A percentile compares a stretch with the other conserved stretches of the same genome.
Evolutionary conservation across 2,888 invertebrate genomes (phyloP).

Genomic region (Ctenicera cuprea): DNA sequence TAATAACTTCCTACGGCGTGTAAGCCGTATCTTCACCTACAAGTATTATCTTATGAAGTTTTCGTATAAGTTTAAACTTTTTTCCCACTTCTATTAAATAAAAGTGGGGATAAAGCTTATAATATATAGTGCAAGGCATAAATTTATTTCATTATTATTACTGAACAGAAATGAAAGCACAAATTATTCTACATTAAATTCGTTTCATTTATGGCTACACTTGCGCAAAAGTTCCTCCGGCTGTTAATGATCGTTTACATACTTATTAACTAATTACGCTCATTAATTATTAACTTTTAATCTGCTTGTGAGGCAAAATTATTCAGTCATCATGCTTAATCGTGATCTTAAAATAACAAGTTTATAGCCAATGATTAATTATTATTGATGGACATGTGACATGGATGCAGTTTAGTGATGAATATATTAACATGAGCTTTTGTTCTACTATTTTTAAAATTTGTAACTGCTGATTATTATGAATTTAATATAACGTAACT

Average conservation of each 20-base stretch:
- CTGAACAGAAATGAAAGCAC: too few species aligned
- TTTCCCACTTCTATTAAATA: too few species aligned
- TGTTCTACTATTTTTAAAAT: slow-evolving; percentile 2
- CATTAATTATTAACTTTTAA: slow-evolving; percentile 62
- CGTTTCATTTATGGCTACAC: too few species aligned
- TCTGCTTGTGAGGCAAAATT: slow-evolving; percentile 57
- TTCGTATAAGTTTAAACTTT: too few species aligned
- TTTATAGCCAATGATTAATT: slow-evolving; percentile 59
- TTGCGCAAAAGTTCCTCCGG: too few species aligned
- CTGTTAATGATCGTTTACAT: slow-evolving; percentile 59
- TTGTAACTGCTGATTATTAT: not conserved
- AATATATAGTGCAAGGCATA: too few species aligned
- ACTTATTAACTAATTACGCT: slow-evolving; percentile 63
- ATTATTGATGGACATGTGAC: slow-evolving; percentile 57
- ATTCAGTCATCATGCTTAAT: slow-evolving; percentile 56
- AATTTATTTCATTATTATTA: too few species aligned
- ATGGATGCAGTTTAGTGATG: slow-evolving; percentile 43
- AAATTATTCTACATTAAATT: too few species aligned
- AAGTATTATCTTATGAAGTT: too few species aligned
- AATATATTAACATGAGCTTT: slow-evolving; percentile 5
- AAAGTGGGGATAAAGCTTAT: too few species aligned
- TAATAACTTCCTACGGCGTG: too few species aligned
- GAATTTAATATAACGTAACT: not conserved
- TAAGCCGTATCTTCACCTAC: too few species aligned
- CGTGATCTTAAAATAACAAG: slow-evolving; percentile 59